These are phyloP conservation scores for Penaeus monodon DNA, from an alignment of 2,888 invertebrate genomes.

Conservation along the genomic window DNA sequence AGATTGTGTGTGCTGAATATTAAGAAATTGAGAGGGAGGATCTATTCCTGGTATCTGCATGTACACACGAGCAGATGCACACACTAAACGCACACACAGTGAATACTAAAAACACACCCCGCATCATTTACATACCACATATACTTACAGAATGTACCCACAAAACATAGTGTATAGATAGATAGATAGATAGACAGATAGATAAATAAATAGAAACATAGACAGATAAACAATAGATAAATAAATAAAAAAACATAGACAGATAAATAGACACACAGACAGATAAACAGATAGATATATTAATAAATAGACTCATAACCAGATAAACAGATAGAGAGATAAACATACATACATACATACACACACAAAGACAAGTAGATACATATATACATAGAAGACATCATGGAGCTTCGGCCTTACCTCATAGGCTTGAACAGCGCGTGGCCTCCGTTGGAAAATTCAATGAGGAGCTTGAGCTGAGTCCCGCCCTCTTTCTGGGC, in stretches of 20 bases:
- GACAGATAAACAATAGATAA: background rate
- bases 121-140: no score
- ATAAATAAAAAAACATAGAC: background rate
- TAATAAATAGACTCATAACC: background rate
- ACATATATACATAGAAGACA: no score
- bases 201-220: conserved; percentile 1
- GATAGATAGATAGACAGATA: background rate
- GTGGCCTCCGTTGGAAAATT: conserved; percentile 89
- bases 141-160: background rate
- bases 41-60: no score
- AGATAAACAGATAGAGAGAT: background rate
- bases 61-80: no score
- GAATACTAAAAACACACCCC: no score
- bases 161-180: background rate
- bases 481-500: conserved; percentile 97
- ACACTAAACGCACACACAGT: no score
- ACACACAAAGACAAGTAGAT: background rate
- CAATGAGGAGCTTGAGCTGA: conserved; percentile 94
- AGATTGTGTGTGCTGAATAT: no score
- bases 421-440: conserved; percentile 92
- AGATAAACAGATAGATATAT: background rate
- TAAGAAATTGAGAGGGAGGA: no score
- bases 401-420: background rate
- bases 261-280: background rate
- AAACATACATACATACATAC: conserved; percentile 3